Base-by-base conservation (phyloP, 2,888 invertebrate genomes). In the Alloscopus bannaensis region DNA sequence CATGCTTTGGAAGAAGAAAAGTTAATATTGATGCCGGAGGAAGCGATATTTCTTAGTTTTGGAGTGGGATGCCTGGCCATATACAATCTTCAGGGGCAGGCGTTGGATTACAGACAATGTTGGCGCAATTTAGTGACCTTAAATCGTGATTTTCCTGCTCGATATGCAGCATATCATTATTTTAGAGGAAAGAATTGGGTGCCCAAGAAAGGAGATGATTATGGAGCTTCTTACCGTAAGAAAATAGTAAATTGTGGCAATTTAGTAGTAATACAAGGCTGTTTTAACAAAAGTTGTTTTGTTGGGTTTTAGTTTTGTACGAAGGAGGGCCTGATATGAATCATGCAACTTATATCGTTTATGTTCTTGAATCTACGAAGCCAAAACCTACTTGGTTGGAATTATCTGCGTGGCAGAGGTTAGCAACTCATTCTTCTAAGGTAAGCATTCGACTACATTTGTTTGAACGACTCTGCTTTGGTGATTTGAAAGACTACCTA, bases 141-240 rank as follows among this genome's bases (percentile, higher is more conserved):
- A 24, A 72, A 84, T 76, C 71, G 79, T 18, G 83, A 84, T 20
- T 85, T 85, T 75, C 82, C 84, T 29, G 50, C 79, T 18, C 62
- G 76, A 2, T 85, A 85, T 72, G 84, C 84, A 29, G 84, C 81
- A 0, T 85, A 85, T 70, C 85, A 84, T 69, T 85, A 84, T 28
- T 84, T 83, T 62, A 71, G 85, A 6, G 83, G 82, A 3, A 85
- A 85, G 50, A 84, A 84, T 68, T 85, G 84, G 84, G 84, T 85
- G 0, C 84, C 84, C 11, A 85, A 85, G 71, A 20, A 26, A 18
- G 85, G 84, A 20, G 65, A 60, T 22, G 55, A 66, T 22, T 84
- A 71, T 69, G 85, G 85, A 66, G 84, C 81, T 31, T 75, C 82
- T 8, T 85, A 81, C 64, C 77, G 85, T 85, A 81, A 69, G 75